Conservation (phyloP, 2,113 vertebrate species). For the Tenrec ecaudatus region DNA sequence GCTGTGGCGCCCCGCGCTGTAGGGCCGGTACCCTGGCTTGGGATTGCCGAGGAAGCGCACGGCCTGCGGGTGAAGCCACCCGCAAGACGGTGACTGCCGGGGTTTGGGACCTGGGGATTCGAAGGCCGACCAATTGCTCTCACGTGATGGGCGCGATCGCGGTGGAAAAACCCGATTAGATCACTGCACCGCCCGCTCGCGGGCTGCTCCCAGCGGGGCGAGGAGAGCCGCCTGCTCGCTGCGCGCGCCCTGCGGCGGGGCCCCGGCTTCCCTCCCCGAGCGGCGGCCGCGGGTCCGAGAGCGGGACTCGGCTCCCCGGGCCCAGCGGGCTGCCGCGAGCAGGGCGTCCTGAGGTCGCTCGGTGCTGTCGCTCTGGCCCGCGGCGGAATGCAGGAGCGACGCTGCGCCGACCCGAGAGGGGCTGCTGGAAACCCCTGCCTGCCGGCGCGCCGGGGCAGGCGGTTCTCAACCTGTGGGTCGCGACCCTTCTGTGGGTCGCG, state of each 20-base stretch:
- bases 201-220: conserved; percentile 60
- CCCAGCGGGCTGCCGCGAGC: rapidly evolving
- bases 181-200: conserved; percentile 55
- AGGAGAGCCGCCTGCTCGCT: conserved; percentile 46
- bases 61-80: conserved; percentile 64
- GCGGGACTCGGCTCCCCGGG: too few species aligned
- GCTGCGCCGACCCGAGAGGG: conserved; percentile 32
- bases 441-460: not conserved
- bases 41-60: conserved; percentile 60
- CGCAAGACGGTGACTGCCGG: conserved; percentile 33
- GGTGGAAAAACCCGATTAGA: conserved; percentile 81
- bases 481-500: too few species aligned
- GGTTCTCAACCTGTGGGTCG: too few species aligned
- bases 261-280: too few species aligned
- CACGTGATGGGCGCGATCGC: conserved; percentile 73
- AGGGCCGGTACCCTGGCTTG: conserved; percentile 38
- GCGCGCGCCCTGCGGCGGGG: too few species aligned
- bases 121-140: conserved; percentile 50
- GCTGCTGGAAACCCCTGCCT: not conserved
- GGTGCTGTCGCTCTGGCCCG: conserved; percentile 4
- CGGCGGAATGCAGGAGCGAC: not conserved
- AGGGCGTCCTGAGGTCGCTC: not conserved
- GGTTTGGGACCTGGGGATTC: conserved; percentile 71
- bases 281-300: too few species aligned
- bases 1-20: conserved; percentile 23